These are phyloP conservation scores for Ptilorrhoa leucosticta DNA, from an alignment of 2,113 vertebrate species.

Conservation along the genomic window DNA sequence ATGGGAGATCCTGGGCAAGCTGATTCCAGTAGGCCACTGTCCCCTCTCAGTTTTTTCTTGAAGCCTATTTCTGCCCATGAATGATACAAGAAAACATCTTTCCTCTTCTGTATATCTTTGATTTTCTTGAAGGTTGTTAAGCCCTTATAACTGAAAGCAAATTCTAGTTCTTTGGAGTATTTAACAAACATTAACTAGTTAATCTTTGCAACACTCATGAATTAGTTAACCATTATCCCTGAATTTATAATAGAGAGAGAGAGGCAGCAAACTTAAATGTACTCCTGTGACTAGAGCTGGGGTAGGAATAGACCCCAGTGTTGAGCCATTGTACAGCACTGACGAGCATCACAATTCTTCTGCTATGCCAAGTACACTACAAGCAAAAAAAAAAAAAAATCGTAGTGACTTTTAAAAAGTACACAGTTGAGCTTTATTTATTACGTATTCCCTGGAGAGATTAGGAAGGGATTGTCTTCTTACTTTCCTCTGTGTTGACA, in stretches of 20 bases:
- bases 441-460: background rate
- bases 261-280: background rate
- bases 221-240: conserved; percentile 30
- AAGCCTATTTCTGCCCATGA: background rate
- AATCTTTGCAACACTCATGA: background rate
- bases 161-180: background rate
- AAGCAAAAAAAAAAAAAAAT: background rate
- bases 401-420: background rate
- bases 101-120: background rate
- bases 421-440: background rate
- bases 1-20: background rate
- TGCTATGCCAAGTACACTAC: background rate
- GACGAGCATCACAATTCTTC: background rate
- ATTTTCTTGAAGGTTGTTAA: background rate
- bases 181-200: conserved; percentile 53
- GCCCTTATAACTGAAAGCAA: background rate
- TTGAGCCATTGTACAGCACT: background rate
- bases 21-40: background rate
- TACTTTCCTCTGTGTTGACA: background rate
- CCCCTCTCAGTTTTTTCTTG: background rate
- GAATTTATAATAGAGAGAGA: background rate
- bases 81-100: background rate
- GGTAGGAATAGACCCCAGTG: background rate
- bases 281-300: background rate
- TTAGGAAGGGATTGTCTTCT: background rate